These are phyloP conservation scores for Danio rerio DNA, from an alignment of 2,113 vertebrate species.

Conservation along the genomic window DNA sequence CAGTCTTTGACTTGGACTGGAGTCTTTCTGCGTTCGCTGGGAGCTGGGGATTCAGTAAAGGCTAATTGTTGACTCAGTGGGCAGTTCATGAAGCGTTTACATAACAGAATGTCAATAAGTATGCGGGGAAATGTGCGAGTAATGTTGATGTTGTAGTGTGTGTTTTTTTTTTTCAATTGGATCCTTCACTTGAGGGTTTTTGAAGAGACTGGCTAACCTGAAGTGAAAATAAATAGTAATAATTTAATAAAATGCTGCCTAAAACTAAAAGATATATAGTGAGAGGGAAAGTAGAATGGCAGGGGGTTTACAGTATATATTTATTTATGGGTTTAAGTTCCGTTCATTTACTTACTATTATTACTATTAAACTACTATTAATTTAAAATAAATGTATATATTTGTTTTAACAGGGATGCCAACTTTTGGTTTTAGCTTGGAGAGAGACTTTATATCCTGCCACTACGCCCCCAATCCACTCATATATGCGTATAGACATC, in stretches of 20 bases:
- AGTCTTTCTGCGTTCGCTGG: slow-evolving; percentile 47
- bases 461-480: too few relatives aligned
- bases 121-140: slow-evolving; percentile 62
- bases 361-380: too few relatives aligned
- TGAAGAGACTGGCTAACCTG: slow-evolving; percentile 64
- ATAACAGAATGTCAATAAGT: slow-evolving; percentile 63
- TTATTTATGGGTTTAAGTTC: too few relatives aligned
- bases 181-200: slow-evolving; percentile 62
- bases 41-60: slow-evolving; percentile 54
- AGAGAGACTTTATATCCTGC: too few relatives aligned
- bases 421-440: too few relatives aligned
- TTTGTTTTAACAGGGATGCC: too few relatives aligned
- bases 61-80: slow-evolving; percentile 61
- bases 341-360: too few relatives aligned
- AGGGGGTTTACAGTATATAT: too few relatives aligned
- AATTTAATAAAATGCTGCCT: background rate
- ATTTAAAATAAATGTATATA: too few relatives aligned
- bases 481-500: too few relatives aligned
- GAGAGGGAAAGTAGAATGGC: too few relatives aligned
- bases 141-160: slow-evolving; percentile 50
- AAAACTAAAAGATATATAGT: too few relatives aligned
- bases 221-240: slow-evolving; percentile 66
- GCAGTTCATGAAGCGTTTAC: slow-evolving; percentile 66
- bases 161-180: slow-evolving; percentile 60
- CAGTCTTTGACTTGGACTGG: slow-evolving; percentile 39